Evolutionary conservation across 2,888 invertebrate genomes (phyloP), one percentile per base, ranked within the genome.

Genomic region (Hypomecis atomaria): DNA sequence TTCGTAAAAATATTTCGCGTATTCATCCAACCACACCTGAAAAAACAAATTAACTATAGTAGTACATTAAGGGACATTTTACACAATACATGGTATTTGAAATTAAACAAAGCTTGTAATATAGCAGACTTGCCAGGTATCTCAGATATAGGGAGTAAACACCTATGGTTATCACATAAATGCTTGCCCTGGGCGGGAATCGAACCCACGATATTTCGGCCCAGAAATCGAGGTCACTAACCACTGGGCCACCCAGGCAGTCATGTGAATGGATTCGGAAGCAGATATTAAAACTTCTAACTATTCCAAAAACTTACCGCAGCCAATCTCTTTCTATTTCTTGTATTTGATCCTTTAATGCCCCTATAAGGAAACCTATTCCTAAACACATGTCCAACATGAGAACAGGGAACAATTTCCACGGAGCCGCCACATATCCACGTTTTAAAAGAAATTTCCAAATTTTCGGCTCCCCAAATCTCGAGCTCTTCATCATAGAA

Each of bases 341-440:
- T 95, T 86, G 96, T 96, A 69, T 98, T 94, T 53, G 97, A 96
- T 52, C 97, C 97, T 37, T 95, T 94, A 59, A 97, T 94, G 96
- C 97, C 98, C 86, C 97, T 96, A 92, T 99, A 99, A 0, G 99
- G 99, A 50, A 98, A 96, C 62, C 97, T 94, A 84, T 98, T 98
- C 69, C 99, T 94, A 94, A 99, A 99, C 77, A 99, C 97, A 92
- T 99, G 99, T 1, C 99, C 99, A 36, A 99, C 99, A 89, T 99
- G 99, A 8, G 98, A 99, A 86, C 99, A 99, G 1, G 99, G 99
- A n/a, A 99, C 95, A 70, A 99, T 99, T 89, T 99, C 98, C 79
- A 99, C 88, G 0, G 96, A 96, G 5, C 99, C 99, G 42, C 99
- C 99, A 80, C 99, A 99, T 99, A 99, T 99, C 99, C 99, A 99